Base-by-base conservation (phyloP, 2,113 vertebrate genomes). In the Oncorhynchus nerka region DNA sequence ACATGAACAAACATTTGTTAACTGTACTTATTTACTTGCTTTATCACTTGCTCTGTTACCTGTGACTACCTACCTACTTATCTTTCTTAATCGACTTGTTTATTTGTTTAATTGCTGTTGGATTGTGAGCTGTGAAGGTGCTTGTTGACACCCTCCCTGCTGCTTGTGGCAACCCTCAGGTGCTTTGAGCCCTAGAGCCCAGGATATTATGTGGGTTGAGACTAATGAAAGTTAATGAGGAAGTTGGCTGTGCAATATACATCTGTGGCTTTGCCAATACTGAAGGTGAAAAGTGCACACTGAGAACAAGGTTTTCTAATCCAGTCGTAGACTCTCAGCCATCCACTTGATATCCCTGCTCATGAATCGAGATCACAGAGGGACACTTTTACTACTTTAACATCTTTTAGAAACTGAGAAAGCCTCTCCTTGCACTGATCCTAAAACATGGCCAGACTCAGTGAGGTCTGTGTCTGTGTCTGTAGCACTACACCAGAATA, bases 201-300 rank as follows among this genome's bases (percentile, higher is more conserved):
- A 16, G 16, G 70, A 72, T 55, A 72, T 78, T 76, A 12, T 70
- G 68, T 73, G 79, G 83, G 65, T 79, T 83, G 75, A 69, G 68
- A 79, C 83, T 88, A 85, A 90, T 77, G 87, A 86, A 64, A 74
- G 80, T 71, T 88, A 88, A 89, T 86, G 83, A 84, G 81, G 72
- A 83, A 82, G 82, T 87, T 90, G 87, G 87, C 87, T 81, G 87
- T 57, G 67, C 76, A 66, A 66, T 76, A 80, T 80, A 72, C 61
- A 75, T 69, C 77, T 80, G 81, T 66, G 68, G 75, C 73, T 76
- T 62, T 83, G 87, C 85, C 83, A 86, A 80, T 20, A 78, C 59
- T 72, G 2, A 65, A 78, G 80, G 83, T 76, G 83, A 81, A 73
- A 13, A 1, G 80, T 87, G 87, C 87, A 87, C 71, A 3, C 24